Conservation (phyloP, 2,888 invertebrate species). For the Tinea pellionella region DNA sequence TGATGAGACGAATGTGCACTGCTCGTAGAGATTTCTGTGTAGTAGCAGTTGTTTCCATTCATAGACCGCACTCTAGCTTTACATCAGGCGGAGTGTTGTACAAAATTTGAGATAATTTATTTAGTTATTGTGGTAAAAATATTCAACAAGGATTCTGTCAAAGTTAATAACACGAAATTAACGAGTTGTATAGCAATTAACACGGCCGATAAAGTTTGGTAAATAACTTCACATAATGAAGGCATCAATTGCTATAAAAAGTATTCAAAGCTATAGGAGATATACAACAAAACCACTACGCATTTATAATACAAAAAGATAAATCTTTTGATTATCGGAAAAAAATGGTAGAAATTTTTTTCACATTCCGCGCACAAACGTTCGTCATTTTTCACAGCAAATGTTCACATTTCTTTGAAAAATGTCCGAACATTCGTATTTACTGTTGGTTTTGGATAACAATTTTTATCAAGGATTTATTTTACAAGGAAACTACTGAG, state of each 20-base stretch:
- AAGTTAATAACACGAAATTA: not conserved
- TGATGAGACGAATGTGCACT: too few species aligned
- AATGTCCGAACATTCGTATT: not conserved
- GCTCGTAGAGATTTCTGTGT: too few species aligned
- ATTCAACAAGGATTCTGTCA: too few species aligned
- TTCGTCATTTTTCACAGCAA: not conserved
- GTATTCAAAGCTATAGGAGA: not conserved
- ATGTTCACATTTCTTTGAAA: not conserved
- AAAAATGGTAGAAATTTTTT: not conserved
- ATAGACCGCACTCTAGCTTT: too few species aligned
- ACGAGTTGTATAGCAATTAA: not conserved
- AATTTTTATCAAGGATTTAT: not conserved
- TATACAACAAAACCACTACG: not conserved
- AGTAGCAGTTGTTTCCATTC: too few species aligned
- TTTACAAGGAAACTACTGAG: not conserved
- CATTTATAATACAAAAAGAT: not conserved
- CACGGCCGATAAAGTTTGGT: not conserved
- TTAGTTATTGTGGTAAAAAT: too few species aligned
- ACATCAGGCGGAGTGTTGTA: too few species aligned
- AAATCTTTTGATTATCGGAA: not conserved
- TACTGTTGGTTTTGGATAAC: too few species aligned
- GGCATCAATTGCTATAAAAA: too few species aligned
- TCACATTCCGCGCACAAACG: not conserved
- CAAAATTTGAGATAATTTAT: too few species aligned
- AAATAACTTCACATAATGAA: not conserved